Conservation (phyloP, 1,140 invertebrate species). For the Brachionus calyciflorus region DNA sequence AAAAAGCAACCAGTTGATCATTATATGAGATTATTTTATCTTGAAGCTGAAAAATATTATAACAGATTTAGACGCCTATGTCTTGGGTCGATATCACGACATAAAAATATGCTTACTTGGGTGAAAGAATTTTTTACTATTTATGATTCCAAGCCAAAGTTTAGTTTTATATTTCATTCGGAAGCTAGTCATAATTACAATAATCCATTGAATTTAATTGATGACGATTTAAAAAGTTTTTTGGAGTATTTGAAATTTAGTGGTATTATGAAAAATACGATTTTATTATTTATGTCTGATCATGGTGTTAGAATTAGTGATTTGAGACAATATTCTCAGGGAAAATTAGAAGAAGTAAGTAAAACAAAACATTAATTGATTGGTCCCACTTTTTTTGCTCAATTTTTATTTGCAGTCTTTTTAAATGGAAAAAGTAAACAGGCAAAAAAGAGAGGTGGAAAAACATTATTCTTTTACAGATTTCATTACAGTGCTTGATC, state of each 20-base stretch:
- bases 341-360: conserved; percentile 73
- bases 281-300: conserved; percentile 81
- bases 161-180: conserved; percentile 79
- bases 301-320: conserved; percentile 76
- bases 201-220: conserved; percentile 72
- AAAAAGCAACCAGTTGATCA: conserved; percentile 78
- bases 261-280: conserved; percentile 71
- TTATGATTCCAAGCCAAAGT: conserved; percentile 69
- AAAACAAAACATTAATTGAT: too few species aligned
- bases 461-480: too few species aligned
- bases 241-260: conserved; percentile 60
- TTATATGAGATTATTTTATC: conserved; percentile 78
- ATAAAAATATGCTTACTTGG: conserved; percentile 71
- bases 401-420: too few species aligned
- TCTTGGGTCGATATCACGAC: conserved; percentile 73
- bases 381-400: too few species aligned
- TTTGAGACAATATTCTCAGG: conserved; percentile 74
- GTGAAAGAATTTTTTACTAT: conserved; percentile 66
- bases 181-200: conserved; percentile 82
- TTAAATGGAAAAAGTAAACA: too few species aligned
- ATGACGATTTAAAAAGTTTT: conserved; percentile 71
- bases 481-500: too few species aligned
- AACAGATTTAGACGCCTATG: conserved; percentile 63
- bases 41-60: conserved; percentile 63
- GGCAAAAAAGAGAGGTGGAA: too few species aligned